A percentile compares a stretch with the other conserved stretches of the same genome.
Conservation (phyloP, 2,888 invertebrate genomes). For the Drosophila mettleri region DNA sequence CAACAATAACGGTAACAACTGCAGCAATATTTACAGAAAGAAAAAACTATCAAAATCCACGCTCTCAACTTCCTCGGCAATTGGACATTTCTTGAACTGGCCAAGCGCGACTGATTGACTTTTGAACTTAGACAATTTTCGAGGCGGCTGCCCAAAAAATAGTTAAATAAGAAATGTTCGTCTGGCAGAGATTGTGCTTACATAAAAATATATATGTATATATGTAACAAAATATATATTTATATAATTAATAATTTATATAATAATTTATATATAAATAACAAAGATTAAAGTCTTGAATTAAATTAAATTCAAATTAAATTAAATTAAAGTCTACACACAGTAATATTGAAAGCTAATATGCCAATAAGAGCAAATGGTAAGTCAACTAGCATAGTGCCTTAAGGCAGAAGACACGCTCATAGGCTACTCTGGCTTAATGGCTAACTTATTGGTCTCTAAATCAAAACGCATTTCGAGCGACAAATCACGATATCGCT, state of each 20-base stretch:
- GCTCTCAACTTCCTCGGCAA: slow-evolving; percentile 60
- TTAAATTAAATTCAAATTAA: background rate
- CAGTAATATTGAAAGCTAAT: too few relatives aligned
- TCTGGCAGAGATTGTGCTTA: background rate
- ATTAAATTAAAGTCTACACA: too few relatives aligned
- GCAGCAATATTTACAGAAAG: slow-evolving; percentile 16
- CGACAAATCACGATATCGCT: background rate
- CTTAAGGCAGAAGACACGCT: too few relatives aligned
- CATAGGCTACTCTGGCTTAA: background rate
- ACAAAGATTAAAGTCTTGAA: too few relatives aligned
- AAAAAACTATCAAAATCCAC: slow-evolving; percentile 1
- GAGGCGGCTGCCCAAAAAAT: slow-evolving; percentile 14
- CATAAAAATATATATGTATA: background rate
- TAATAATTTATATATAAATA: too few relatives aligned
- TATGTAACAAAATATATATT: background rate
- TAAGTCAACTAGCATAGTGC: background rate
- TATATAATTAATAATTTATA: too few relatives aligned
- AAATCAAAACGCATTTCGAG: background rate
- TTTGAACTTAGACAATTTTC: slow-evolving; percentile 53
- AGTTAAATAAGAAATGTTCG: slow-evolving; percentile 18
- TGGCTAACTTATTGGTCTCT: background rate
- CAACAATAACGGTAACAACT: background rate
- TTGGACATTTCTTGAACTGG: slow-evolving; percentile 51
- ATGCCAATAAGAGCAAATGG: background rate
- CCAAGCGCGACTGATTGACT: slow-evolving; percentile 57